A percentile compares a stretch with the other conserved stretches of the same genome.
These are phyloP conservation scores for Buphagus erythrorhynchus DNA, from an alignment of 2,797 vertebrate genomes.

Conservation along the genomic window DNA sequence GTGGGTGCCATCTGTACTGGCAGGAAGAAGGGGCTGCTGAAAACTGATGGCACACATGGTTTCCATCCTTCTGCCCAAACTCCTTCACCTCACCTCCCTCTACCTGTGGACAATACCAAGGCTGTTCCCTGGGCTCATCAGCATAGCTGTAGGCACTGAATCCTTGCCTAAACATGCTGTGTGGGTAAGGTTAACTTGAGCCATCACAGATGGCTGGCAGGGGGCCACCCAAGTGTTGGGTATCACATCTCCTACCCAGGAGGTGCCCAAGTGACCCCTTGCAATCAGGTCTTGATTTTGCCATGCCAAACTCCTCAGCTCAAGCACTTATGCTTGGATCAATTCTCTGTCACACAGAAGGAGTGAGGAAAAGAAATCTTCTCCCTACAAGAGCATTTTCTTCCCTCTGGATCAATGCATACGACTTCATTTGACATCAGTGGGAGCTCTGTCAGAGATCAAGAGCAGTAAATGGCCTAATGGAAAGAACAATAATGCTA, in stretches of 20 bases:
- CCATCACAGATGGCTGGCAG: not conserved
- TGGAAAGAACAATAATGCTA: constrained; percentile 32
- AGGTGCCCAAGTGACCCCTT: not conserved
- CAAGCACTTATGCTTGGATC: not conserved
- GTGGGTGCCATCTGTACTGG: rapidly evolving
- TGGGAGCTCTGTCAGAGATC: constrained; percentile 1
- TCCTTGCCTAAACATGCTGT: not conserved
- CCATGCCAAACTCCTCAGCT: not conserved
- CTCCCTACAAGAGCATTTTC: not conserved
- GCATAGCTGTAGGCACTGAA: not conserved
- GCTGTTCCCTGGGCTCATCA: not conserved
- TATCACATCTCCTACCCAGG: not conserved
- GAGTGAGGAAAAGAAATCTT: not conserved
- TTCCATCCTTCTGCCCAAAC: not conserved
- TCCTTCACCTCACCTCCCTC: not conserved
- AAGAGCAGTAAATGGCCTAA: constrained; percentile 41
- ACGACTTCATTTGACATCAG: not conserved
- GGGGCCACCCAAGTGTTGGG: rapidly evolving
- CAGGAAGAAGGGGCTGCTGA: not conserved
- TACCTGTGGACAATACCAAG: not conserved
- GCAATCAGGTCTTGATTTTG: not conserved
- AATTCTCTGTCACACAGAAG: not conserved
- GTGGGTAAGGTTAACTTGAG: not conserved
- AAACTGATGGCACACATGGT: not conserved
- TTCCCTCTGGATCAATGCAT: not conserved